Percentiles rank a stretch among this genome's conserved stretches.
phyloP scores from a whole-genome alignment of 2,888 invertebrate species.

The Aethes cnicana region DNA sequence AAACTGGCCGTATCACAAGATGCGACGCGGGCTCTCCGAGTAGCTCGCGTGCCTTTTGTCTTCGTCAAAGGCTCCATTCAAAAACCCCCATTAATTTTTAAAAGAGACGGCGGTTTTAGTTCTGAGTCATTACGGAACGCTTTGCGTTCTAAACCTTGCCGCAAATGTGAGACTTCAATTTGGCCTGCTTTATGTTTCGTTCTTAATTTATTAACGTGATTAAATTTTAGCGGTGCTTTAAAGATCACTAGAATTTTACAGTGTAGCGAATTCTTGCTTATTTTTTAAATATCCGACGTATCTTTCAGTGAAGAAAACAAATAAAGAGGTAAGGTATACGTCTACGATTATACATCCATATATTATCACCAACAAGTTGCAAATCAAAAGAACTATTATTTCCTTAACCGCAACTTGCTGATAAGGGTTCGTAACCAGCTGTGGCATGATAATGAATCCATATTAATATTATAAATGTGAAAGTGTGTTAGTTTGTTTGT shows the following conservation, averaged over 20 bases:
- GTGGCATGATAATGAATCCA: too few relatives aligned
- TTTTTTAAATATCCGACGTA: neutral
- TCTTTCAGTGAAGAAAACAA: too few relatives aligned
- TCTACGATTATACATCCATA: too few relatives aligned
- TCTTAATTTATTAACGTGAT: neutral
- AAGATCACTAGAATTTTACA: neutral
- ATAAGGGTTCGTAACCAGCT: too few relatives aligned
- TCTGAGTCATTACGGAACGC: slow-evolving; percentile 20
- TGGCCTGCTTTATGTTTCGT: neutral
- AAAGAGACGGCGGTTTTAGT: slow-evolving; percentile 32
- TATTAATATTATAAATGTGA: too few relatives aligned
- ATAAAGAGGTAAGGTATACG: too few relatives aligned
- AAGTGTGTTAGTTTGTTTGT: too few relatives aligned
- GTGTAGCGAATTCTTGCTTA: slow-evolving; percentile 9
- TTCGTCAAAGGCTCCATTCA: slow-evolving; percentile 34
- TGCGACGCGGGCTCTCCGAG: slow-evolving; percentile 31
- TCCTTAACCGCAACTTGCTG: too few relatives aligned
- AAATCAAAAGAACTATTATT: too few relatives aligned
- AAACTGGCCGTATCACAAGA: slow-evolving; percentile 40
- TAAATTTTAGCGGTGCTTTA: neutral
- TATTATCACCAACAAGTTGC: too few relatives aligned
- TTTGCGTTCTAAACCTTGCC: slow-evolving; percentile 25
- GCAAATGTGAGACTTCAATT: slow-evolving; percentile 23
- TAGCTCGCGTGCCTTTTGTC: slow-evolving; percentile 39
- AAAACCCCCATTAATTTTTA: slow-evolving; percentile 39